A percentile compares a stretch with the other conserved stretches of the same genome.
Conservation (phyloP, 2,113 vertebrate species). For the Salvelinus namaycush region DNA sequence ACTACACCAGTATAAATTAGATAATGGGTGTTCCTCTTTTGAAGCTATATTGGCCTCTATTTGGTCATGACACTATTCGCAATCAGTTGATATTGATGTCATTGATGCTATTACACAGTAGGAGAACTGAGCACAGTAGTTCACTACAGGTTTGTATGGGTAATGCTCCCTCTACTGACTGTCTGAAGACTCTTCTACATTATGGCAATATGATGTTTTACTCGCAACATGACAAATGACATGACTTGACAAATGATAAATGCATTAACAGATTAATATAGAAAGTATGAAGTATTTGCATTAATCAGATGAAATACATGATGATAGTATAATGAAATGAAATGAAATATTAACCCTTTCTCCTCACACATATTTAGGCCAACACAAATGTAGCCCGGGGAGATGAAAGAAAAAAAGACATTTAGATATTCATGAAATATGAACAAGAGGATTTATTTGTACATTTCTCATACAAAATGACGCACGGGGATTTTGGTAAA, state of each 20-base stretch:
- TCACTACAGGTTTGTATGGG: conserved; percentile 21
- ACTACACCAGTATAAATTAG: background rate
- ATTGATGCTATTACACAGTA: background rate
- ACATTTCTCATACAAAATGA: background rate
- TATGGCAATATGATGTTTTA: background rate
- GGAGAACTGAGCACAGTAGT: background rate
- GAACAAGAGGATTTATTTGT: background rate
- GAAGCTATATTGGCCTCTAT: too few species aligned
- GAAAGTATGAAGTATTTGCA: too few species aligned
- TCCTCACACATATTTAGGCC: conserved; percentile 9
- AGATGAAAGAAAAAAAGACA: background rate
- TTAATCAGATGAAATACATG: too few species aligned
- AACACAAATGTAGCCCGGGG: background rate
- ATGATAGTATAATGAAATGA: too few species aligned
- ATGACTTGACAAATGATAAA: background rate
- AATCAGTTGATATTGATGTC: background rate
- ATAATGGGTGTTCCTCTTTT: background rate
- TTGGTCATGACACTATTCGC: background rate
- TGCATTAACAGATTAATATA: too few species aligned
- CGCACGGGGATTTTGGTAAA: background rate
- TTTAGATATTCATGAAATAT: background rate
- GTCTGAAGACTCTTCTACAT: background rate
- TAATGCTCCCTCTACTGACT: conserved; percentile 54
- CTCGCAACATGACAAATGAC: background rate
- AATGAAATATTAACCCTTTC: background rate